phyloP scores from a whole-genome alignment of 2,888 invertebrate species.

The Heliconius cydno region DNA sequence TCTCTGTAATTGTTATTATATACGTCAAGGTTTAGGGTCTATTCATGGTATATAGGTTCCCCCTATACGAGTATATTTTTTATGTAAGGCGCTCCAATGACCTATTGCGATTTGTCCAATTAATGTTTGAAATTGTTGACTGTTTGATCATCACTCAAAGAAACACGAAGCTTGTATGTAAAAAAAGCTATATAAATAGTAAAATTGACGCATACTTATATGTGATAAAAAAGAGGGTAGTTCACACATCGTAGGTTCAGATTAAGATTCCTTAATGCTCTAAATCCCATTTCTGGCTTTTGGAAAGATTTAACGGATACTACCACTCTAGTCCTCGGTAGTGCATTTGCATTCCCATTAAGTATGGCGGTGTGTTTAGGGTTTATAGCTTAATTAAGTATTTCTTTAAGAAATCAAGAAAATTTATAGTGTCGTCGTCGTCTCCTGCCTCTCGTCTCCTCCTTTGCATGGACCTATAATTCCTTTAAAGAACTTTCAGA shows the following conservation, averaged over 20 bases:
- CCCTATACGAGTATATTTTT: not conserved
- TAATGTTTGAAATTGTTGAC: no score
- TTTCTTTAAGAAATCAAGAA: not conserved
- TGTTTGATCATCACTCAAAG: no score
- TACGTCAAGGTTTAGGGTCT: not conserved
- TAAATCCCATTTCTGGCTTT: not conserved
- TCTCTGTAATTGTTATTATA: not conserved
- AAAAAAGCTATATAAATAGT: no score
- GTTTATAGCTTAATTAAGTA: not conserved
- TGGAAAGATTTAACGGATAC: conserved; percentile 6
- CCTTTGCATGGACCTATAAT: no score
- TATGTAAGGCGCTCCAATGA: no score
- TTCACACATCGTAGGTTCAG: not conserved
- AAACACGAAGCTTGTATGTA: no score
- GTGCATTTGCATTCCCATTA: conserved; percentile 60
- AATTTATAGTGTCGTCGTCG: not conserved
- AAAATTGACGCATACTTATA: not conserved
- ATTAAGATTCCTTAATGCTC: conserved; percentile 1
- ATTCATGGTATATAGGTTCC: not conserved
- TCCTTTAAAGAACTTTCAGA: no score
- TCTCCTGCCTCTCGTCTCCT: no score
- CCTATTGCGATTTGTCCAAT: no score
- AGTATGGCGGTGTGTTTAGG: conserved; percentile 44
- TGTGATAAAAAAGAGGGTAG: not conserved
- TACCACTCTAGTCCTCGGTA: conserved; percentile 23